phyloP scores from a whole-genome alignment of 2,797 vertebrate genomes.

The Aphelocoma californica region DNA sequence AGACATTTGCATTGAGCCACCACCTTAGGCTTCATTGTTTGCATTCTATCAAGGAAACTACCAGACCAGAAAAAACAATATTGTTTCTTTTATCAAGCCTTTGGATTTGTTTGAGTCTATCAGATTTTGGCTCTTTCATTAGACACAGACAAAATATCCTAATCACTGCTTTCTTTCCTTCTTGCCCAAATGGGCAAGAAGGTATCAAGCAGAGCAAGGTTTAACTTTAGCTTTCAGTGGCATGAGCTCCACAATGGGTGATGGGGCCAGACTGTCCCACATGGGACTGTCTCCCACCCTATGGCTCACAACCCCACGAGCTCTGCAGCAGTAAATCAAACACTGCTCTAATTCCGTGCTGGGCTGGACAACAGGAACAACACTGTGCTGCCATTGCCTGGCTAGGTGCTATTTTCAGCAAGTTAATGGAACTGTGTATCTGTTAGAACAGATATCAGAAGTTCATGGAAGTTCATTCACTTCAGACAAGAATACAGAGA shows the following conservation, averaged over 20 bases:
- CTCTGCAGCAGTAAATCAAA: neutral
- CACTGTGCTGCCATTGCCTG: neutral
- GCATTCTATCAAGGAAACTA: neutral
- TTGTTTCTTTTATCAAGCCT: neutral
- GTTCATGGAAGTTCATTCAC: neutral
- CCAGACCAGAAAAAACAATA: neutral
- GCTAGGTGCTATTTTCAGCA: neutral
- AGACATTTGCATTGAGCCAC: neutral
- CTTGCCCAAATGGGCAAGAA: neutral
- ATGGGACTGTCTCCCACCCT: neutral
- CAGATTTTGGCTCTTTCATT: neutral
- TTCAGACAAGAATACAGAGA: neutral
- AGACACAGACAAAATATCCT: neutral
- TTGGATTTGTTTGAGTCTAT: neutral
- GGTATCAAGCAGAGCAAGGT: neutral
- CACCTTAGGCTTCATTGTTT: neutral
- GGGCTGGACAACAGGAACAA: neutral
- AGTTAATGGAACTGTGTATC: neutral
- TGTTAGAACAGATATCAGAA: neutral
- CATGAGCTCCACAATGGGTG: rapidly evolving
- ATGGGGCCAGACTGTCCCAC: neutral
- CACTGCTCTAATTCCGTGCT: neutral
- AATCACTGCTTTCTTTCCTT: neutral
- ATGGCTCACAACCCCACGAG: neutral
- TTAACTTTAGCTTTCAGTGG: neutral